phyloP scores from a whole-genome alignment of 2,888 invertebrate genomes.

The Cryptocephalus primarius region DNA sequence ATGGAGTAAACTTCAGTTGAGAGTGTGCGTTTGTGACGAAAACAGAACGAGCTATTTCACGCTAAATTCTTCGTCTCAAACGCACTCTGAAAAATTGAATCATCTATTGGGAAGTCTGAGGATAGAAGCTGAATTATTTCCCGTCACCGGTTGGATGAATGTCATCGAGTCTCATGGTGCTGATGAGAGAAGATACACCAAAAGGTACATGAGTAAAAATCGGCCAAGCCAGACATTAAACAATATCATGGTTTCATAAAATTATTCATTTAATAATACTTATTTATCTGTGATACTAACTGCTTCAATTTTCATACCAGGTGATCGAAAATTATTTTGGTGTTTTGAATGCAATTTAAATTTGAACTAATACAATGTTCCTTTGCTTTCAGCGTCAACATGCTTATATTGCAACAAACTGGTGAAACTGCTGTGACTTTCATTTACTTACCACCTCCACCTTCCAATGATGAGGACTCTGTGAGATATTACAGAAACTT shows the following conservation, averaged over 20 bases:
- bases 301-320: too few relatives aligned
- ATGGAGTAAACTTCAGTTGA: slow-evolving; percentile 77
- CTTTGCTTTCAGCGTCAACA: slow-evolving; percentile 50
- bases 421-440: slow-evolving; percentile 82
- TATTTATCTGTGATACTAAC: too few relatives aligned
- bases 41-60: slow-evolving; percentile 28
- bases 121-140: slow-evolving; percentile 74
- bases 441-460: slow-evolving; percentile 84
- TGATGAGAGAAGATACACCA: slow-evolving; percentile 25
- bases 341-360: too few relatives aligned
- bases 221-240: too few relatives aligned
- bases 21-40: slow-evolving; percentile 74
- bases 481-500: slow-evolving; percentile 56
- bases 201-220: slow-evolving; percentile 19
- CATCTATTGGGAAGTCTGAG: slow-evolving; percentile 72
- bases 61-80: slow-evolving; percentile 20
- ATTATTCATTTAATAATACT: too few relatives aligned
- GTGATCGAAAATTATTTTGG: too few relatives aligned
- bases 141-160: slow-evolving; percentile 40
- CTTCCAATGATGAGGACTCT: slow-evolving; percentile 34
- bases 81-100: slow-evolving; percentile 41
- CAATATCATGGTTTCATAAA: too few relatives aligned
- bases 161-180: slow-evolving; percentile 26
- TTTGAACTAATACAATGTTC: not conserved
- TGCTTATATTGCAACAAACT: slow-evolving; percentile 64